Base-by-base conservation (phyloP, 2,113 vertebrate genomes). In the Mobula hypostoma region DNA sequence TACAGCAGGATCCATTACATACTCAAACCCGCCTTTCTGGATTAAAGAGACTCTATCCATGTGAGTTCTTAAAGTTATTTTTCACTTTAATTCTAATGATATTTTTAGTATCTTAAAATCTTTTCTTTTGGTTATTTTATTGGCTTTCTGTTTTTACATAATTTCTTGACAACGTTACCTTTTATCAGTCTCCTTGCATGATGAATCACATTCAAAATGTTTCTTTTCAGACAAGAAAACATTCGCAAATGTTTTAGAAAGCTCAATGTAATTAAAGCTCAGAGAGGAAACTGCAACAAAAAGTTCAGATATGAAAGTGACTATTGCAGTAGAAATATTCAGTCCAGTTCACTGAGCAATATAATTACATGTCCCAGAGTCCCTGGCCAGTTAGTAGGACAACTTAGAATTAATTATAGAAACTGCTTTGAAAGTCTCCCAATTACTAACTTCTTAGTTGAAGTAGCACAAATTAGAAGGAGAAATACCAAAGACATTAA, bases 401-500 rank as follows among this genome's bases (percentile, higher is more conserved):
- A 90, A 68, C 66, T 90, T 90, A 66, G 36, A 90, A 90, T 32
- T 68, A 90, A 32, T 68, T 6, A 36, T 66, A n/a, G 15, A 32
- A 29, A n/a, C 8, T 68, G 61, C 85, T 90, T 90, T 90, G 85
- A 32, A 90, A 90, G 61, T 32, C 77, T 17, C 12, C 14, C 85
- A 90, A 19, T 68, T 90, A 32, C 61, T 90, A 90, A 90, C 32
- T 87, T 90, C 61, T 66, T 17, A 29, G 85, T 90, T 66, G 27
- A 90, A 66, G 11, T 68, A 17, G 5, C 63, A 68, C 61, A 66
- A 90, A 90, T 66, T 66, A 61, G 32, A 90, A 90, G 85, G 63
- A 66, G 61, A 90, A 90, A 90, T 66, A 90, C 63, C 61, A 90
- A 15, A 5, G 56, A 85, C 85, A 88, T 63, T 56, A 66, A 90